These are phyloP conservation scores for Cercopithecus mona DNA, from an alignment of 2,113 vertebrate genomes.

Conservation along the genomic window DNA sequence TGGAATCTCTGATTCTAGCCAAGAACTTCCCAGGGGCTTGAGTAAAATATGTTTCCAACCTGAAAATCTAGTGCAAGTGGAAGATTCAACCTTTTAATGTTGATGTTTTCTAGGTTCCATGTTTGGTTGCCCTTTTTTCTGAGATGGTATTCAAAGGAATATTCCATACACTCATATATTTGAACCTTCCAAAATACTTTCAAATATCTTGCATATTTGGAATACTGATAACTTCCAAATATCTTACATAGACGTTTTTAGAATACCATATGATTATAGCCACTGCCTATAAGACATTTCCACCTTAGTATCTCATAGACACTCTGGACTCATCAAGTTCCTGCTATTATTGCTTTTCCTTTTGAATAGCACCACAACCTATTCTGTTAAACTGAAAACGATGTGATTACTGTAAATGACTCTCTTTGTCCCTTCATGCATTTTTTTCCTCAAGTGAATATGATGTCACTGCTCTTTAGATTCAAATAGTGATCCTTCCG, in stretches of 20 bases:
- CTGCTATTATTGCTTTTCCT: not conserved
- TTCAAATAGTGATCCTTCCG: not conserved
- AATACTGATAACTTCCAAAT: not conserved
- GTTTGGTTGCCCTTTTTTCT: not conserved
- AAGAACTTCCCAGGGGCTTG: not conserved
- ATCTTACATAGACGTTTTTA: too few relatives aligned
- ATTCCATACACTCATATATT: not conserved
- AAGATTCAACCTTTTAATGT: not conserved
- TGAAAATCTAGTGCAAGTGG: not conserved
- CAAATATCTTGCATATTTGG: not conserved
- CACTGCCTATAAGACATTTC: not conserved
- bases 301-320: not conserved
- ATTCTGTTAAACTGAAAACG: not conserved
- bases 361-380: not conserved
- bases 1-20: not conserved
- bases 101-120: not conserved
- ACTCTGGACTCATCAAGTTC: not conserved
- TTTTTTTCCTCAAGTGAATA: not conserved
- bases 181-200: not conserved
- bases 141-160: not conserved
- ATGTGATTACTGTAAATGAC: not conserved
- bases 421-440: not conserved
- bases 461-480: not conserved
- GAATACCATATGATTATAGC: not conserved
- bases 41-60: not conserved